phyloP scores from a whole-genome alignment of 2,113 vertebrate species.

The Uria aalge region DNA sequence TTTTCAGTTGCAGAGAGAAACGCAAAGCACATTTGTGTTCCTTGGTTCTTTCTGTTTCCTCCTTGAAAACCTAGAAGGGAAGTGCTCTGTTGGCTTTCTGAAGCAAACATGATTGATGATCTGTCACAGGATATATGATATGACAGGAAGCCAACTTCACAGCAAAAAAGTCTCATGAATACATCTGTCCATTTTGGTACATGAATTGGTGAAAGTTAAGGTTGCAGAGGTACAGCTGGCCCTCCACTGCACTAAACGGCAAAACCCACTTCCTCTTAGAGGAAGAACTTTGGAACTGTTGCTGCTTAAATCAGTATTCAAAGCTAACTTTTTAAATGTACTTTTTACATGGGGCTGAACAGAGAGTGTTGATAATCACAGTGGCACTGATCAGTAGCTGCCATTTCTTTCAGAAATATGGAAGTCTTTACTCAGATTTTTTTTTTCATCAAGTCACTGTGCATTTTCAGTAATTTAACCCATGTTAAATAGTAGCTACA shows the following conservation, averaged over 20 bases:
- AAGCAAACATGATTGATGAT: neutral
- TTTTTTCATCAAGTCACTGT: neutral
- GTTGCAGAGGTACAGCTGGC: neutral
- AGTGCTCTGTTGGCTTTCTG: neutral
- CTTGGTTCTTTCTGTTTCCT: neutral
- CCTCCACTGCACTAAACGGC: neutral
- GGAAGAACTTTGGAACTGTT: neutral
- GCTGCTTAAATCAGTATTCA: neutral
- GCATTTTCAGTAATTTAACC: neutral
- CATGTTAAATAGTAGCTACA: neutral
- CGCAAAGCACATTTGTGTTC: neutral
- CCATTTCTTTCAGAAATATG: neutral
- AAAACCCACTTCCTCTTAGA: neutral
- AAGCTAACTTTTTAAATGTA: neutral
- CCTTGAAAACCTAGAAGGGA: neutral
- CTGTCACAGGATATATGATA: neutral
- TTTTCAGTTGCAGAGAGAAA: neutral
- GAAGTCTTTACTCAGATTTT: neutral
- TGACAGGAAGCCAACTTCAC: neutral
- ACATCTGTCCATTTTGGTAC: neutral
- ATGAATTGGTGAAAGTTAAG: neutral
- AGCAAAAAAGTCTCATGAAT: neutral
- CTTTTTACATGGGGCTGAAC: neutral
- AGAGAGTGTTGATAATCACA: neutral
- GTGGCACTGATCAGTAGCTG: neutral